Evolutionary conservation across 2,888 invertebrate genomes (phyloP), one percentile per base, ranked within the genome.

Genomic region (Tipula confusa): DNA sequence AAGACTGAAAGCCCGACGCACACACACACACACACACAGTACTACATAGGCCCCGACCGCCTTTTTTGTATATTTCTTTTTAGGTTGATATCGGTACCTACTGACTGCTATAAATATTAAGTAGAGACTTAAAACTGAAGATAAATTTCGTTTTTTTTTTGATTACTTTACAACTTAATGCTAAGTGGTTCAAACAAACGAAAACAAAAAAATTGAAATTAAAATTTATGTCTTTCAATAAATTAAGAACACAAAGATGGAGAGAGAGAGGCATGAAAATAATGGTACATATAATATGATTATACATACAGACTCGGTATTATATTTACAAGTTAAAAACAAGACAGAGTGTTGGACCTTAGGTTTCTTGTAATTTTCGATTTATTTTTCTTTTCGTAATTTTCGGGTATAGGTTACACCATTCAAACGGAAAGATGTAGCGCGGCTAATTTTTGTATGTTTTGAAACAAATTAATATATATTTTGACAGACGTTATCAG

Each of bases 131-230:
- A 64, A 64, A 64, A 64, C 24, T 18, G 64, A 64, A 64, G 24
- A 64, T 80, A 80, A 80, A 29, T 80, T 80, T 80, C 29, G 15
- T 36, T 82, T 82, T 24, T 31, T 36, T 31, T 33, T 82, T 82
- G 33, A 82, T 82, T 82, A 82, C 82, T 82, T 82, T 82, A 82
- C 82, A 82, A 82, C 82, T 82, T 82, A 82, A 82, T 82, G 82
- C 82, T 82, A 82, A 82, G 82, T 82, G 82, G 82, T 82, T 80
- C 80, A 80, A 80, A 80, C 64, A 64, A 64, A 64, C 64, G 64
- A 64, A 64, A 64, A 48, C 31, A 38, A 48, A 48, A 64, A 64
- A 64, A 64, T 64, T 64, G 64, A 64, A 64, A 64, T 24, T 64
- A 64, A 64, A 64, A 64, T 64, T 64, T 64, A 64, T 64, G 64